These are phyloP conservation scores for Oligia latruncula DNA, from an alignment of 2,888 invertebrate species.

Conservation along the genomic window DNA sequence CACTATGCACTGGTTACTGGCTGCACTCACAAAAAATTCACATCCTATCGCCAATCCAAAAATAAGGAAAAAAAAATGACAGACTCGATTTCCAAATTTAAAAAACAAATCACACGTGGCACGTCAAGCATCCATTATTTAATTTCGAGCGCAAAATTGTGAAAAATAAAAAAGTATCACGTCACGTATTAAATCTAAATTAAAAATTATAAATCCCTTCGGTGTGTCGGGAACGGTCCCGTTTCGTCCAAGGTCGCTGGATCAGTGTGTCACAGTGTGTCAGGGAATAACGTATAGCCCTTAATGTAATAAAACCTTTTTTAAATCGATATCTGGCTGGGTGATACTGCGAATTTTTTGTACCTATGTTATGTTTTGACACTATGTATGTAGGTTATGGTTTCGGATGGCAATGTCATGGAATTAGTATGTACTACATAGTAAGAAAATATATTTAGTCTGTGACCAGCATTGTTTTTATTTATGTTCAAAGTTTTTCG, in stretches of 20 bases:
- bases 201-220: conserved; percentile 68
- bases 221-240: conserved; percentile 54
- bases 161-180: conserved; percentile 50
- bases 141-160: conserved; percentile 50
- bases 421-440: neutral
- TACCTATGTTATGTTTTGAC: conserved; percentile 10
- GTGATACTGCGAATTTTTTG: conserved; percentile 52
- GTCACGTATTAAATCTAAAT: conserved; percentile 64
- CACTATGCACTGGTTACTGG: neutral
- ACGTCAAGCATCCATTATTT: conserved; percentile 56
- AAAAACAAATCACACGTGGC: conserved; percentile 35
- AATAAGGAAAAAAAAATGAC: neutral
- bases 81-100: conserved; percentile 22
- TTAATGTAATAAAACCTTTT: conserved; percentile 64
- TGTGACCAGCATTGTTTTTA: neutral
- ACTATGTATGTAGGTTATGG: conserved; percentile 9
- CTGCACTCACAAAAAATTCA: neutral
- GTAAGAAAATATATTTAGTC: neutral
- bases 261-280: conserved; percentile 64
- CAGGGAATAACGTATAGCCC: conserved; percentile 60
- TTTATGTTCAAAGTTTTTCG: neutral
- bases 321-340: conserved; percentile 55
- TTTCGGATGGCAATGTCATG: neutral
- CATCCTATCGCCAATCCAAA: neutral
- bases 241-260: conserved; percentile 64